Evolutionary conservation across 2,797 vertebrate species (phyloP).

Genomic region (Syngnathus rostellatus): DNA sequence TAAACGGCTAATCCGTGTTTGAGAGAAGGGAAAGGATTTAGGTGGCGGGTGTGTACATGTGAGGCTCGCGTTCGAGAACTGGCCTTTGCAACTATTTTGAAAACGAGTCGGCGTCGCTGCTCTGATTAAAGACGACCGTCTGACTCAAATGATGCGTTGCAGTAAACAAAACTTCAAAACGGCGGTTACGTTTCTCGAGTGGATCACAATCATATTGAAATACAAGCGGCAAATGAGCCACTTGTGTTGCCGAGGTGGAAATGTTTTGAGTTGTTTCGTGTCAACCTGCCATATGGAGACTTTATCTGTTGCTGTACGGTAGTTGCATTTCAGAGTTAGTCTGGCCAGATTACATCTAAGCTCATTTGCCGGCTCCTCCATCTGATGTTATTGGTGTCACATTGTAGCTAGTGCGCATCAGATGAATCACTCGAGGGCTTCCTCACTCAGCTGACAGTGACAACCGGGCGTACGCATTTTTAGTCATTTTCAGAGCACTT

Average conservation of each 20-base stretch:
- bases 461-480: no score
- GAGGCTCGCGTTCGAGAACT: not conserved
- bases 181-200: slow-evolving; percentile 14
- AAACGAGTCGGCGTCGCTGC: not conserved
- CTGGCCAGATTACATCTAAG: slow-evolving; percentile 68
- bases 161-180: slow-evolving; percentile 17
- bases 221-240: slow-evolving; percentile 11
- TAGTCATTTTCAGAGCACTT: no score
- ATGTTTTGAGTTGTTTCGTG: slow-evolving; percentile 33
- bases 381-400: slow-evolving; percentile 37
- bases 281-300: slow-evolving; percentile 63
- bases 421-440: slow-evolving; percentile 36
- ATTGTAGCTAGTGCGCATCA: slow-evolving; percentile 42
- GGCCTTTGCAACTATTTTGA: not conserved
- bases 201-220: slow-evolving; percentile 33
- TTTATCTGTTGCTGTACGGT: slow-evolving; percentile 55
- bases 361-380: slow-evolving; percentile 61
- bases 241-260: slow-evolving; percentile 5
- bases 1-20: not conserved
- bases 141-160: slow-evolving; percentile 9
- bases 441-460: slow-evolving; percentile 19
- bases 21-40: slow-evolving; percentile 5
- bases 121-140: no score
- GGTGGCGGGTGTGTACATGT: not conserved
- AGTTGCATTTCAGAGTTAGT: slow-evolving; percentile 48